phyloP scores from a whole-genome alignment of 2,888 invertebrate genomes.

The Parnassius orleans region DNA sequence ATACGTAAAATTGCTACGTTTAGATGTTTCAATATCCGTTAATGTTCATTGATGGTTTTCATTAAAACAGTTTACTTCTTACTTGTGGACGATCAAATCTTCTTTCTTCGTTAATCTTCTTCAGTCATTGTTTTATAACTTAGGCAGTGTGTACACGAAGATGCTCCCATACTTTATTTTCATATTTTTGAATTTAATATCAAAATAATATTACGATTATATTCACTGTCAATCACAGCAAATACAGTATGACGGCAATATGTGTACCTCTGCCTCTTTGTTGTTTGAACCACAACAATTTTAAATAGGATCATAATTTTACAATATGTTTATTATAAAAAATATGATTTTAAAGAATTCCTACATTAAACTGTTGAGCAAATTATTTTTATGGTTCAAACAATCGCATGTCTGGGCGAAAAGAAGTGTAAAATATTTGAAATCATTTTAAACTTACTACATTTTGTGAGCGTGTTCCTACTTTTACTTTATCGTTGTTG shows the following conservation, averaged over 20 bases:
- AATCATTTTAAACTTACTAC: slow-evolving; percentile 45
- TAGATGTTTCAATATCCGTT: slow-evolving; percentile 69
- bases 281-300: slow-evolving; percentile 57
- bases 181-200: not conserved
- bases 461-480: slow-evolving; percentile 61
- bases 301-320: not conserved
- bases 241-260: slow-evolving; percentile 33
- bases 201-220: slow-evolving; percentile 35
- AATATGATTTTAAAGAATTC: no score
- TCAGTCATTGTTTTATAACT: slow-evolving; percentile 28
- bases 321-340: not conserved
- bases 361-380: not conserved
- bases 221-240: no score
- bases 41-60: slow-evolving; percentile 50
- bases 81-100: slow-evolving; percentile 23
- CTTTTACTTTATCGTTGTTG: slow-evolving; percentile 62
- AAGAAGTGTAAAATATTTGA: slow-evolving; percentile 66
- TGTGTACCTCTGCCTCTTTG: slow-evolving; percentile 52
- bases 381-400: slow-evolving; percentile 56
- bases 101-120: slow-evolving; percentile 34
- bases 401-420: slow-evolving; percentile 76
- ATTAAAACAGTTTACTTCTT: slow-evolving; percentile 33
- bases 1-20: slow-evolving; percentile 60
- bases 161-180: slow-evolving; percentile 5
- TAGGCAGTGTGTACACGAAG: slow-evolving; percentile 29